Evolutionary conservation across 2,113 vertebrate species (phyloP).

Genomic region (Sylvicapra grimmia): DNA sequence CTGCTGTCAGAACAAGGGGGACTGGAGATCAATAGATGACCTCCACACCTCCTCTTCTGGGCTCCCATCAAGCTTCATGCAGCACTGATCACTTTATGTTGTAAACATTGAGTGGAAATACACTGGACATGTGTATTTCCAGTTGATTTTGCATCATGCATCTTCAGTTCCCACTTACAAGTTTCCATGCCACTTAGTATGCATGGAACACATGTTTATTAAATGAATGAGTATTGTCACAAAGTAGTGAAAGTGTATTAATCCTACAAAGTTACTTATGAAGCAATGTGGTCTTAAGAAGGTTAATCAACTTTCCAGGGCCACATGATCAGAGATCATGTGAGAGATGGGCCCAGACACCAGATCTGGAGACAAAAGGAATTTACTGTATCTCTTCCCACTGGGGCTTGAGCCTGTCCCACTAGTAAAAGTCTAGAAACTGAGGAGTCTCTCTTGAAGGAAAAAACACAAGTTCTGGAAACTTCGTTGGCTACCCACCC

Average conservation of each 20-base stretch:
- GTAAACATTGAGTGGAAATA: neutral
- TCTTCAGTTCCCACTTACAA: neutral
- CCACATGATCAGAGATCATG: neutral
- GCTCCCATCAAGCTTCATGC: neutral
- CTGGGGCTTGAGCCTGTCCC: neutral
- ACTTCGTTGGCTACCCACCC: neutral
- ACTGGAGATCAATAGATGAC: too few relatives aligned
- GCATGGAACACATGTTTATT: neutral
- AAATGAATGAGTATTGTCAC: neutral
- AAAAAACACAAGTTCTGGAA: neutral
- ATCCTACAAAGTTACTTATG: neutral
- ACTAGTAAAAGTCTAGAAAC: neutral
- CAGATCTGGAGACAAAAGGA: neutral
- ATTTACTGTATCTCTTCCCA: neutral
- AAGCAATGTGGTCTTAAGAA: neutral
- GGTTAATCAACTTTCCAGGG: neutral
- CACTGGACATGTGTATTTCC: neutral
- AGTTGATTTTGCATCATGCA: neutral
- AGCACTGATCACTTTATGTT: neutral
- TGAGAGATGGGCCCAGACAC: neutral
- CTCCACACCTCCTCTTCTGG: neutral
- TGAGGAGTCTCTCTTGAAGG: neutral
- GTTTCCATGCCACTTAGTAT: neutral
- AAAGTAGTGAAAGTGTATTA: neutral
- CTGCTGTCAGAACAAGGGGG: neutral